Base-by-base conservation (phyloP, 2,888 invertebrate genomes). In the Pterobdella sp. region DNA sequence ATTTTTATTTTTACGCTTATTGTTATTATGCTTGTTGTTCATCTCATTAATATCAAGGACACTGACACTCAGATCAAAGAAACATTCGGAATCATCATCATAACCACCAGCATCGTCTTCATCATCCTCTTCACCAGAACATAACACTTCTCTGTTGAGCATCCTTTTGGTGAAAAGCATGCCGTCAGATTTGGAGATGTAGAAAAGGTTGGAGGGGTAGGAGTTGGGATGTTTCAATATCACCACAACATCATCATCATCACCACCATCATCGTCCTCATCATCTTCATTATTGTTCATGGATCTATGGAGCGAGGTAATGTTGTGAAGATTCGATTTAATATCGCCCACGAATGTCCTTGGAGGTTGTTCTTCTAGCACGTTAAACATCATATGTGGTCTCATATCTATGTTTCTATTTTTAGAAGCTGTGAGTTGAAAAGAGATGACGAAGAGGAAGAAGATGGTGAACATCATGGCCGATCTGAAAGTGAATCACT, bases 271-370 rank as follows among this genome's bases (percentile, higher is more conserved):
- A n/a, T 63, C 31, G 10, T 63, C n/a, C 18, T 10, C 35, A 35
- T 65, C 35, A 4, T 65, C 35, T 2, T 35, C 2, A 34, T n/a
- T 31, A 34, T 29, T 7, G 63, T 60, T 26, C 1, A 32, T 32
- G 3, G 26, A 29, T 0, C n/a, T 29, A 31, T 68, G 31, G n/a
- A n/a, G n/a, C n/a, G n/a, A n/a, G 31, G 29, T 29, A 26, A 32
- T 32, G 60, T 52, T 36, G 1, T 63, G 2, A 1, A 34, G n/a
- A 36, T 29, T n/a, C 34, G 29, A 1, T 34, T 31, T 36, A 4
- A 71, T 29, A 14, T 71, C 63, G 4, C 34, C 71, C 26, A 71
- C 71, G 1, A 71, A 63, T 3, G 71, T 71, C 35, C 63, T 71
- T 32, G 71, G 26, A 7, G 60, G 35, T n/a, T 71, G 71, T 52